phyloP scores from a whole-genome alignment of 1,140 invertebrate genomes.

The Plectrocnemia conspersa region DNA sequence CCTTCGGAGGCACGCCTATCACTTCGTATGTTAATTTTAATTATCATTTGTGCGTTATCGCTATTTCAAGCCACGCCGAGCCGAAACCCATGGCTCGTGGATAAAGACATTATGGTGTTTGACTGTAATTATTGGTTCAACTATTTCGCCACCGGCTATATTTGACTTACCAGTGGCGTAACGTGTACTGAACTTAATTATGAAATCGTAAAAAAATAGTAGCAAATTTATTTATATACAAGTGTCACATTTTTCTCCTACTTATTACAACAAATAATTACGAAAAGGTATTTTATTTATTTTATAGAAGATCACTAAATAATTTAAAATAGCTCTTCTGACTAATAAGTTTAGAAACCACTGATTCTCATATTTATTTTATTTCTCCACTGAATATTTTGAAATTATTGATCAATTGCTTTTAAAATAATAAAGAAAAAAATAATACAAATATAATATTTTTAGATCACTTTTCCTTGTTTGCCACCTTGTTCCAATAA shows the following conservation, averaged over 20 bases:
- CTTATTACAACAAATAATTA: no score
- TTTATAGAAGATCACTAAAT: no score
- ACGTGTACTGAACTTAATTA: not conserved
- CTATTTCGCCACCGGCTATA: constrained; percentile 14
- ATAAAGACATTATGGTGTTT: constrained; percentile 8
- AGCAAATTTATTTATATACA: not conserved
- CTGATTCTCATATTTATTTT: no score
- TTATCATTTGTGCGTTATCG: constrained; percentile 12
- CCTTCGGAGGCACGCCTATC: not conserved
- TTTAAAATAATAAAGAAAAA: no score
- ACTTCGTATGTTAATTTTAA: constrained; percentile 14
- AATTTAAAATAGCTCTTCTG: no score
- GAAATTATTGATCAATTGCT: no score
- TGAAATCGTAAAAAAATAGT: not conserved
- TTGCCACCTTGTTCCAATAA: no score
- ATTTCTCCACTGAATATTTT: no score
- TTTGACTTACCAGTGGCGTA: not conserved
- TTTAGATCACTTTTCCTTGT: no score
- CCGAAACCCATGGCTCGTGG: not conserved
- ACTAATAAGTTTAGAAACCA: no score
- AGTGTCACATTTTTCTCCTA: not conserved
- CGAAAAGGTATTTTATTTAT: no score
- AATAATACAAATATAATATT: no score
- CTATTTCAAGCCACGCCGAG: not conserved
- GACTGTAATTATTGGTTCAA: constrained; percentile 4